Evolutionary conservation across 2,113 vertebrate genomes (phyloP).

Genomic region (Martes martes): DNA sequence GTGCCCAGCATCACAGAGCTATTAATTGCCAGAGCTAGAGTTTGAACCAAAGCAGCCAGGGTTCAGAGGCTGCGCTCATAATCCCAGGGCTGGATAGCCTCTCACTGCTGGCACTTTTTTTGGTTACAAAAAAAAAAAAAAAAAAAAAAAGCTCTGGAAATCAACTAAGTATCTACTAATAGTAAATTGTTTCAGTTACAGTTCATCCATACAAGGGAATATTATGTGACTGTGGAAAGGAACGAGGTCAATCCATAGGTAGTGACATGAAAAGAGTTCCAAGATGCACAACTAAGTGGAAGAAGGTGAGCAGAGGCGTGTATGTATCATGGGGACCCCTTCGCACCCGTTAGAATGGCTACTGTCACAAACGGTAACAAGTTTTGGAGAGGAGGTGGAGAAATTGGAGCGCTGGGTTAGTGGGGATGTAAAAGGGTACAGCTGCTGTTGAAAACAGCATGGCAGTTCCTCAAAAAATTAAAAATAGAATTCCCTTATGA

Average conservation of each 20-base stretch:
- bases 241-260: background rate
- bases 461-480: background rate
- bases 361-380: background rate
- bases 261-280: background rate
- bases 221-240: background rate
- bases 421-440: background rate
- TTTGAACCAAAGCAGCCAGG: background rate
- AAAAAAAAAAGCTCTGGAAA: background rate
- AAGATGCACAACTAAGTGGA: background rate
- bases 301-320: background rate
- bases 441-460: background rate
- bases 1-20: background rate
- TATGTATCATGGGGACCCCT: background rate
- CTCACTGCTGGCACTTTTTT: background rate
- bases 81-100: background rate
- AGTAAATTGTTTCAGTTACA: background rate
- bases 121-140: background rate
- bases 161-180: background rate
- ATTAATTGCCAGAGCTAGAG: background rate
- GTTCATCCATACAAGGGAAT: background rate
- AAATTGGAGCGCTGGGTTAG: background rate
- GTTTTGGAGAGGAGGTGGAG: background rate
- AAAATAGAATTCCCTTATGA: background rate
- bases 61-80: background rate
- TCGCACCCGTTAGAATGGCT: background rate